Conservation (phyloP, 2,888 invertebrate genomes). For the Melanostoma scalare region DNA sequence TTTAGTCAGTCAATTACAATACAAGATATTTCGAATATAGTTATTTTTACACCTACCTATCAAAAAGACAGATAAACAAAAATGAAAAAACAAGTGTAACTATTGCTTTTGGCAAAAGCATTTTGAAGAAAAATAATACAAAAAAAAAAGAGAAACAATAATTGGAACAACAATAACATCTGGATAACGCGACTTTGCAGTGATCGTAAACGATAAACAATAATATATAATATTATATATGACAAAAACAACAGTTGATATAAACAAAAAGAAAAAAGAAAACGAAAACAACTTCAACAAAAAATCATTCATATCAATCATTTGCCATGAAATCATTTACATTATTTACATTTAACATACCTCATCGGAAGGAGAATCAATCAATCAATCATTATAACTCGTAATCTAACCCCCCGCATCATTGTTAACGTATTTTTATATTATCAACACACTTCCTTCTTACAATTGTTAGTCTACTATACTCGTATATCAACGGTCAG, state of each 20-base stretch:
- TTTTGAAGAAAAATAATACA: constrained; percentile 49
- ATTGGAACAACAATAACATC: constrained; percentile 67
- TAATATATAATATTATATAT: constrained; percentile 19
- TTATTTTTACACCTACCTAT: constrained; percentile 51
- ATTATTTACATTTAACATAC: constrained; percentile 52
- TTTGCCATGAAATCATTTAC: constrained; percentile 43
- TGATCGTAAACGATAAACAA: constrained; percentile 69
- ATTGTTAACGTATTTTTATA: constrained; percentile 41
- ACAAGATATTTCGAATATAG: constrained; percentile 39
- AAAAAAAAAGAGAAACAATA: constrained; percentile 49
- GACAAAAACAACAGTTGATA: constrained; percentile 55
- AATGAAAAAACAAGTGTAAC: constrained; percentile 31
- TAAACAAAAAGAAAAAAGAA: constrained; percentile 45
- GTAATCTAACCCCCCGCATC: constrained; percentile 26
- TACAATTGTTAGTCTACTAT: neutral
- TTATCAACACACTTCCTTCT: constrained; percentile 7
- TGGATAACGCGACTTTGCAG: constrained; percentile 71
- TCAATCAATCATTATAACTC: constrained; percentile 20
- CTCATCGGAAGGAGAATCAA: constrained; percentile 50
- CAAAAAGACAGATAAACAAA: neutral
- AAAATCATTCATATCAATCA: constrained; percentile 63
- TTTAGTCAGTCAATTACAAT: constrained; percentile 58
- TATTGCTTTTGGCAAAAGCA: constrained; percentile 49
- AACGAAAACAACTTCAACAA: constrained; percentile 30
- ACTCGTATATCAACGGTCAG: constrained; percentile 12